Conservation (phyloP, 2,797 vertebrate genomes). For the Poecilia picta region DNA sequence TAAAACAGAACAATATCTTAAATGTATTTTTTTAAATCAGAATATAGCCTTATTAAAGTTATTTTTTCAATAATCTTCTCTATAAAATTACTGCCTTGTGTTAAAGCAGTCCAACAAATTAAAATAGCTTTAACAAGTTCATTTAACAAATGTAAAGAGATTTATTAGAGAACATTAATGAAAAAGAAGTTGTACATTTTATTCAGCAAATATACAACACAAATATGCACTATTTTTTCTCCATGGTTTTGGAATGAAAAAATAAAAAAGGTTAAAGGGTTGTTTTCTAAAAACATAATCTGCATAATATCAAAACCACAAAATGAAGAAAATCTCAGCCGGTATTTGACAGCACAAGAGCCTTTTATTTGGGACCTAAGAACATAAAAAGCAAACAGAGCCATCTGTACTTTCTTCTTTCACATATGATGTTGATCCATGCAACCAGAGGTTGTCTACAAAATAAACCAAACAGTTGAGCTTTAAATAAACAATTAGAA, state of each 20-base stretch:
- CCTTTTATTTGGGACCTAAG: constrained; percentile 72
- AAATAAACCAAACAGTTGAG: constrained; percentile 64
- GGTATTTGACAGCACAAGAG: constrained; percentile 59
- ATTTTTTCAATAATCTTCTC: not conserved
- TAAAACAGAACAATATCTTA: too few species aligned
- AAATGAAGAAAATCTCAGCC: constrained; percentile 10
- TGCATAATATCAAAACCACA: not conserved
- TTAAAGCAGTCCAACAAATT: not conserved
- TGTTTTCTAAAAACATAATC: not conserved
- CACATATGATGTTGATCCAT: constrained; percentile 47
- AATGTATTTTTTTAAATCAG: too few species aligned
- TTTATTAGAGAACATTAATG: not conserved
- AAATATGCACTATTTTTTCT: not conserved
- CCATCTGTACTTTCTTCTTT: constrained; percentile 52
- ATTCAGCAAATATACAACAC: not conserved
- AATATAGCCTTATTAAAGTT: not conserved
- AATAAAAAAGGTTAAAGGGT: not conserved
- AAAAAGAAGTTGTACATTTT: not conserved
- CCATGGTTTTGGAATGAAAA: not conserved
- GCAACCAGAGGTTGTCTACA: constrained; percentile 49
- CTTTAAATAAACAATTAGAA: constrained; percentile 82
- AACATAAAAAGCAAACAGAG: constrained; percentile 70
- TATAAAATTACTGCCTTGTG: not conserved
- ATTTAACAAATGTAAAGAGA: not conserved
- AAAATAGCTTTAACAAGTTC: not conserved